Evolutionary conservation across 2,888 invertebrate species (phyloP), one percentile per base, ranked within the genome.

Genomic region (Trisateles emortualis): DNA sequence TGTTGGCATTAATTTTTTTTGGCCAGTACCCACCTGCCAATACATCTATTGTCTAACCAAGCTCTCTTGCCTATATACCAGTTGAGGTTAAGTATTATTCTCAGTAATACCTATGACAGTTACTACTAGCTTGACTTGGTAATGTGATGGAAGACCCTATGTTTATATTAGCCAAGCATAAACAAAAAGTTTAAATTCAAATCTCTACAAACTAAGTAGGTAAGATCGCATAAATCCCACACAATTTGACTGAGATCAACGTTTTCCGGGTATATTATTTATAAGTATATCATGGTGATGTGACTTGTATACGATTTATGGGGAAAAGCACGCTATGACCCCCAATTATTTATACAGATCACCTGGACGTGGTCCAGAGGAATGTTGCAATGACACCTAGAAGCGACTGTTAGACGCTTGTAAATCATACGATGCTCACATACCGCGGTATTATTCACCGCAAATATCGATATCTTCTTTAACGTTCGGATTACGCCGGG

Each of bases 401-500:
- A 54, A 68, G 68, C 66, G 68, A 71, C 71, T 70, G 66, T 65
- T 73, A 73, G 69, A 73, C 74, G 63, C 48, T 8, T 74, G 72
- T 75, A 72, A 80, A 84, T 85, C 81, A 81, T 77, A 78, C 79
- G 83, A 81, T 79, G 83, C 76, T 75, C 79, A 74, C 79, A 70
- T 78, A 79, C 79, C 73, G 77, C 73, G 75, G 78, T 84, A 83
- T 80, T 80, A 79, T 87, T 86, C 83, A 90, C 90, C 91, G 83
- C 92, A 90, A 87, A 88, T 82, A 90, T 87, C 82, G 86, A 91
- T 92, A 90, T 90, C 86, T 81, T 83, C 77, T 77, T 76, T 78
- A 73, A 78, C 79, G 91, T 88, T 90, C 87, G 86, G 79, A 88
- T 92, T 92, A 90, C 90, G 82, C 53, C 68, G 78, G 78, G 70